Evolutionary conservation across 2,113 vertebrate genomes (phyloP), one percentile per base, ranked within the genome.

Genomic region (Cyanistes caeruleus): DNA sequence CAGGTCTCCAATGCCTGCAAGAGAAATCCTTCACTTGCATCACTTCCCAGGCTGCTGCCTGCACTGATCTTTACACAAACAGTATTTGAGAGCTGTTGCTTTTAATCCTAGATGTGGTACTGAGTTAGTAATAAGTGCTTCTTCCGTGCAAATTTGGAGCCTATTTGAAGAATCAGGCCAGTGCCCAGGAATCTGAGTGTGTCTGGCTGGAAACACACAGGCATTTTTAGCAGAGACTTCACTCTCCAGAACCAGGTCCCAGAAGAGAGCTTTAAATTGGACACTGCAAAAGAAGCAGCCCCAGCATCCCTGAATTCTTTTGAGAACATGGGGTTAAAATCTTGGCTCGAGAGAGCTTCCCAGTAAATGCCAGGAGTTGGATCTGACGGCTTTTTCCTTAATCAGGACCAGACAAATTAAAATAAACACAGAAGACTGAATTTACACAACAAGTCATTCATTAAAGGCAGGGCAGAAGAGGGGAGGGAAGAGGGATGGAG

Each of bases 371-470:
- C 35, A 13, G 37, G 37, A 87, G 69, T 1, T 55, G 78, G 75
- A 93, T 60, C 58, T 43, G 46, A 88, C 68, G 51, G 85, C 15
- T 88, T 77, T 83, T n/a, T 52, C 62, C 55, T 82, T 85, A 75
- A 93, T 89, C 81, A 59, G 75, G 63, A 80, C 43, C 74, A 84
- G 84, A 59, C 76, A 89, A 91, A 96, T 94, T 84, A 95, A 94
- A 96, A 97, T 67, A 87, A 96, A 91, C 91, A 96, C 87, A 96
- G 84, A 87, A 96, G 84, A 93, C 59, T 94, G 93, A 69, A 93
- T 95, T 90, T 91, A 69, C 51, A 94, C 91, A 93, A 93, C 72
- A 95, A 96, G 67, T 70, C 76, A 90, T 96, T 97, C 91, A 96
- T 91, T 76, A 87, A 78, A 60, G 55, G 63, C 67, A 82, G 30